phyloP scores from a whole-genome alignment of 2,888 invertebrate genomes.

The Volucella zonaria region DNA sequence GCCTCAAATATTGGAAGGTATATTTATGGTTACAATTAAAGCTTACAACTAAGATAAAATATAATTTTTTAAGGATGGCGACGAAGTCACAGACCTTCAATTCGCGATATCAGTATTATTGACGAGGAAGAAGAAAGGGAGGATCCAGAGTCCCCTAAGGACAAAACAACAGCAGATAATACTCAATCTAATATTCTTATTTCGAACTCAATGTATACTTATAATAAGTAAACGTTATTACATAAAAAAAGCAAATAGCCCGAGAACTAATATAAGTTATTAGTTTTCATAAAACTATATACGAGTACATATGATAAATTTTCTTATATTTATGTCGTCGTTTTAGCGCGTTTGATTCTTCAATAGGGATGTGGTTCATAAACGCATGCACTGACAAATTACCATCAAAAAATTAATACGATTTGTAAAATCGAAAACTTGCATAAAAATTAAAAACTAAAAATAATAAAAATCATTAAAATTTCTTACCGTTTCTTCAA shows the following conservation, averaged over 20 bases:
- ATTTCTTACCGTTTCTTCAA: too few relatives aligned
- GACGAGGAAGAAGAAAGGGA: conserved; percentile 91
- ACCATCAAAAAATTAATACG: too few relatives aligned
- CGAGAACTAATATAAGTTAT: not conserved
- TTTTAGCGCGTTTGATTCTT: too few relatives aligned
- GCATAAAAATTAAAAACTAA: too few relatives aligned
- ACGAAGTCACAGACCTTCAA: conserved; percentile 91
- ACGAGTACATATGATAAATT: too few relatives aligned
- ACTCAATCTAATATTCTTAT: conserved; percentile 80
- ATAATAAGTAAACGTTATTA: conserved; percentile 74
- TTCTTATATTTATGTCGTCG: too few relatives aligned
- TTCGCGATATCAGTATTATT: conserved; percentile 93
- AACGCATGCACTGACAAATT: too few relatives aligned
- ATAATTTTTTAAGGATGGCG: conserved; percentile 86
- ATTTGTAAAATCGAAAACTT: too few relatives aligned
- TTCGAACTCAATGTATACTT: conserved; percentile 76
- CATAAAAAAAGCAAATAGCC: not conserved
- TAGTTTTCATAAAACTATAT: too few relatives aligned
- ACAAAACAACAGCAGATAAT: conserved; percentile 80
- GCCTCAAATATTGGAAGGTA: conserved; percentile 87
- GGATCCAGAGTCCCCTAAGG: conserved; percentile 81
- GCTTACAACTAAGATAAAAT: not conserved
- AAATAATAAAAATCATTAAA: too few relatives aligned
- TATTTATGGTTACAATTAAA: not conserved
- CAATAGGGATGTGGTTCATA: too few relatives aligned